Percentiles rank a stretch among this genome's conserved stretches.
Conservation (phyloP, 1,140 invertebrate genomes). For the Drosophila asahinai region DNA sequence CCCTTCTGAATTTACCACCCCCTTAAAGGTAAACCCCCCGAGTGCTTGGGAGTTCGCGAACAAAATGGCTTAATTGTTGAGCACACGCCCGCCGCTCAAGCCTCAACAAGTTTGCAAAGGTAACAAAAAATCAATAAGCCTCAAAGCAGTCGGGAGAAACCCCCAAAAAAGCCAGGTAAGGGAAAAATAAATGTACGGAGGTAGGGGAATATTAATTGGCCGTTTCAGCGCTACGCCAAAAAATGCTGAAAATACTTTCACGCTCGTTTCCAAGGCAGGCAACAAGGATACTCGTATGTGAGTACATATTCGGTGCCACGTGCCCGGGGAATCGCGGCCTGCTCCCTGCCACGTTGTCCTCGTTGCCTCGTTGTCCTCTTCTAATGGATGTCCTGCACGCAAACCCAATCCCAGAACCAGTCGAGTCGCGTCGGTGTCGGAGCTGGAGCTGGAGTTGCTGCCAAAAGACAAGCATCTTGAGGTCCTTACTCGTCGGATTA, state of each 20-base stretch:
- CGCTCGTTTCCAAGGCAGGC: conserved; percentile 72
- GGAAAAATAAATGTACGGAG: not conserved
- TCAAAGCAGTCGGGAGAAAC: conserved; percentile 7
- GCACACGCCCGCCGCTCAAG: conserved; percentile 34
- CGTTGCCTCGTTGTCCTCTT: conserved; percentile 41
- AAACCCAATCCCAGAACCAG: conserved; percentile 25
- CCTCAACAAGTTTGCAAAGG: conserved; percentile 66
- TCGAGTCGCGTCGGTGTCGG: conserved; percentile 3
- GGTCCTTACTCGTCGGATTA: conserved; percentile 62
- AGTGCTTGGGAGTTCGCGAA: conserved; percentile 7
- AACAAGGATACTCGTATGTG: conserved; percentile 29
- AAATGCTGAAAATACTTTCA: conserved; percentile 77
- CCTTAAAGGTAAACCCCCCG: not conserved
- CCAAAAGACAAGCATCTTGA: conserved; percentile 75
- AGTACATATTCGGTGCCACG: conserved; percentile 63
- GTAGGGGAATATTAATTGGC: conserved; percentile 71
- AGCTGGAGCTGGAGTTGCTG: conserved; percentile 24
- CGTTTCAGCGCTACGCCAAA: conserved; percentile 67
- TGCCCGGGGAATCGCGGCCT: conserved; percentile 30
- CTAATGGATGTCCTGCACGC: conserved; percentile 69
- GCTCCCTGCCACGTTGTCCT: conserved; percentile 37
- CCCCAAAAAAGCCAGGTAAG: not conserved
- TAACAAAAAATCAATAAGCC: conserved; percentile 74
- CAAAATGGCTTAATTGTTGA: conserved; percentile 75
- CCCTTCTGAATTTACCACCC: not conserved